phyloP scores from a whole-genome alignment of 2,113 vertebrate species.

The Cyanoderma ruficeps region DNA sequence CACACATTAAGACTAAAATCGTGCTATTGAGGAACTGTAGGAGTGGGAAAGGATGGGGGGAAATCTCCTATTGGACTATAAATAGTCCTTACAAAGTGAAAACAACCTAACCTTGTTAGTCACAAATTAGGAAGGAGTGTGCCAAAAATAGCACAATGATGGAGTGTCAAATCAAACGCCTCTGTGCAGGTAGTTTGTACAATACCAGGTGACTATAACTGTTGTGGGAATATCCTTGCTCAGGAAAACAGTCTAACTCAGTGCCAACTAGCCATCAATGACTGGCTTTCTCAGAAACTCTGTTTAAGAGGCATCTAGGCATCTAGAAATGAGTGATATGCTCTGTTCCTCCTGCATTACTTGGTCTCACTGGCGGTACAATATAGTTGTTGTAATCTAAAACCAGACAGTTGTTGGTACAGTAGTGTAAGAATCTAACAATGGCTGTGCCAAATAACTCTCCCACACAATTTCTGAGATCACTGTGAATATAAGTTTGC shows the following conservation, averaged over 20 bases:
- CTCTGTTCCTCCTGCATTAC: slow-evolving; percentile 1
- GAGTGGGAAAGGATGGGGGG: background rate
- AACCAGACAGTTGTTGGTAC: slow-evolving; percentile 57
- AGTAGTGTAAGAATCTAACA: slow-evolving; percentile 28
- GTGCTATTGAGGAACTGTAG: slow-evolving; percentile 28
- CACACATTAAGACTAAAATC: slow-evolving; percentile 12
- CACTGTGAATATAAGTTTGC: background rate
- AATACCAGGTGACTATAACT: slow-evolving; percentile 27
- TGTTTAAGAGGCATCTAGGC: slow-evolving; percentile 29
- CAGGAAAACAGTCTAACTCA: background rate
- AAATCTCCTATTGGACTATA: slow-evolving; percentile 27
- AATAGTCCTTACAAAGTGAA: slow-evolving; percentile 58
- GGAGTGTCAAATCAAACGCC: slow-evolving; percentile 18
- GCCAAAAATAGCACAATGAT: background rate
- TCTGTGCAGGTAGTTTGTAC: slow-evolving; percentile 29
- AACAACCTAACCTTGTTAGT: slow-evolving; percentile 70
- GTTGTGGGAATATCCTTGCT: slow-evolving; percentile 19
- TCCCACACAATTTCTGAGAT: slow-evolving; percentile 8
- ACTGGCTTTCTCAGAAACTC: background rate
- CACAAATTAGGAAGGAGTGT: background rate
- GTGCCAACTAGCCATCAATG: background rate
- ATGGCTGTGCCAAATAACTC: slow-evolving; percentile 44
- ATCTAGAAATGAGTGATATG: background rate
- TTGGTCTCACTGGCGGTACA: background rate
- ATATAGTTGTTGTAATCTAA: slow-evolving; percentile 10